These are phyloP conservation scores for Zaprionus kolodkinae DNA, from an alignment of 1,140 invertebrate species.

Conservation along the genomic window DNA sequence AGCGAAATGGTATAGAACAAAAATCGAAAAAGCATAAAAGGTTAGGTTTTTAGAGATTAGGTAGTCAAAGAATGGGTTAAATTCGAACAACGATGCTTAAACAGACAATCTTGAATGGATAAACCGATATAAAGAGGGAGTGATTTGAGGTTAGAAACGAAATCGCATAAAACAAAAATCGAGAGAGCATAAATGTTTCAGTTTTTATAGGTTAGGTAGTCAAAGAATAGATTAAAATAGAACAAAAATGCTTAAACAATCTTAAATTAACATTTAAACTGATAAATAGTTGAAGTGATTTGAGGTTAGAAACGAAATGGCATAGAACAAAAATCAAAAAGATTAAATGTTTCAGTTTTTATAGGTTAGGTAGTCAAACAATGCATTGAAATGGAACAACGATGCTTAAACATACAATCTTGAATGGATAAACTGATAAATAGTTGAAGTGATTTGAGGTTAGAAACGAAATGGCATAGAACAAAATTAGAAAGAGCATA, in stretches of 20 bases:
- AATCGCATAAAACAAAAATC: neutral
- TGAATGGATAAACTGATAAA: constrained; percentile 9
- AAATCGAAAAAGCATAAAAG: neutral
- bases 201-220: neutral
- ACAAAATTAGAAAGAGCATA: too few species aligned
- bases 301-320: neutral
- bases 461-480: neutral
- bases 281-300: neutral
- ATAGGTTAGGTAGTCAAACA: neutral
- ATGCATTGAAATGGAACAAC: neutral
- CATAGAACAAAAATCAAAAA: neutral
- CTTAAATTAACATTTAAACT: constrained; percentile 11
- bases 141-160: neutral
- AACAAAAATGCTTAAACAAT: neutral
- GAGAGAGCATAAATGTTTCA: neutral
- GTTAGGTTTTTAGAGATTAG: neutral
- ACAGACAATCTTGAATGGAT: neutral
- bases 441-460: neutral
- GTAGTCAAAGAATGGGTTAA: neutral
- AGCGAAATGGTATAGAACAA: neutral
- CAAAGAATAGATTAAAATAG: neutral
- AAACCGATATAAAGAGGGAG: neutral
- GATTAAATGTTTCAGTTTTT: neutral
- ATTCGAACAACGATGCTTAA: neutral
- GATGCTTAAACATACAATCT: neutral